Conservation (phyloP, 2,888 invertebrate species). For the Stenchaetothrips biformis region DNA sequence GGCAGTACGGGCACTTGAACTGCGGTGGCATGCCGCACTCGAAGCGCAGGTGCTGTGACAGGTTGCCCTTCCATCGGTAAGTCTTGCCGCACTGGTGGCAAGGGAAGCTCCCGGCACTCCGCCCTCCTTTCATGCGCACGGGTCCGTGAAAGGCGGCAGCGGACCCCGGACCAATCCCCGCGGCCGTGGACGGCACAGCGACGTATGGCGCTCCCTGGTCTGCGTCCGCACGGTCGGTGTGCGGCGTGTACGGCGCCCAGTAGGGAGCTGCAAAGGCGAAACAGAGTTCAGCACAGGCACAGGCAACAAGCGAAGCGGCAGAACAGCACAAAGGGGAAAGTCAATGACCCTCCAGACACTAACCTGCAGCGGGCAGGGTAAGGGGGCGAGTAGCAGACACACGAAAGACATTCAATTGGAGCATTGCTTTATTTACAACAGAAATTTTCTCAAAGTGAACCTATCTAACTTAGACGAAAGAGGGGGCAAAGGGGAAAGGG, state of each 20-base stretch:
- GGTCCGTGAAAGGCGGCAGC: too few relatives aligned
- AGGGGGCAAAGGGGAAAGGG: neutral
- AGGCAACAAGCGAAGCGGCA: neutral
- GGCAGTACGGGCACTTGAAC: conserved; percentile 45
- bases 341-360: too few relatives aligned
- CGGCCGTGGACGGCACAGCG: too few relatives aligned
- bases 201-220: too few relatives aligned
- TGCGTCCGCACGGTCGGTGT: neutral
- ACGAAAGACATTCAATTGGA: too few relatives aligned
- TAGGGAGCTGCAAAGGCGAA: neutral
- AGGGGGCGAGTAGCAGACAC: neutral
- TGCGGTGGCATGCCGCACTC: conserved; percentile 46
- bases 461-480: neutral
- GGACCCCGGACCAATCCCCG: too few relatives aligned
- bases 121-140: too few relatives aligned
- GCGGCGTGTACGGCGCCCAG: neutral
- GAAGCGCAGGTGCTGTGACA: conserved; percentile 46
- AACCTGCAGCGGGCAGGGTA: neutral
- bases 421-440: neutral
- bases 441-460: neutral
- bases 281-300: neutral
- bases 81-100: conserved; percentile 47
- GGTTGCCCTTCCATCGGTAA: conserved; percentile 45
- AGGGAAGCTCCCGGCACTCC: conserved; percentile 36
- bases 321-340: neutral